A percentile compares a stretch with the other conserved stretches of the same genome.
phyloP scores from a whole-genome alignment of 1,140 invertebrate genomes.

The Heliconius nattereri region DNA sequence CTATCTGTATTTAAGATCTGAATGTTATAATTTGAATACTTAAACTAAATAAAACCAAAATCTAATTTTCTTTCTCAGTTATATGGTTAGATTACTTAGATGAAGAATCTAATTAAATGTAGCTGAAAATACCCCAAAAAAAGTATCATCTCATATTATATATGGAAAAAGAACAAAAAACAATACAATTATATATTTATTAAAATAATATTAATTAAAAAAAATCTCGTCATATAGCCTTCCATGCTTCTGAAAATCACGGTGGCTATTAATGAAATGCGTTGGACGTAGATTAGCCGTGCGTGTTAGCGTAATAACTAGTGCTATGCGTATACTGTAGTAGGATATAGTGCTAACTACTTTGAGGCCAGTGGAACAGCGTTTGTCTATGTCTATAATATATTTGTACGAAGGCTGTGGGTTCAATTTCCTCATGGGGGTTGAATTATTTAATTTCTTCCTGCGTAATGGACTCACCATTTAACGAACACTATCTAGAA shows the following conservation, averaged over 20 bases:
- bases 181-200: too few relatives aligned
- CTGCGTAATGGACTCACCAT: too few relatives aligned
- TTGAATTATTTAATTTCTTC: not conserved
- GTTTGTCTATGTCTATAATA: not conserved
- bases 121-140: too few relatives aligned
- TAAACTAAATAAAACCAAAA: too few relatives aligned
- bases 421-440: not conserved
- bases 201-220: not conserved
- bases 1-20: too few relatives aligned
- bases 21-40: too few relatives aligned
- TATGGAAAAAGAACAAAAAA: too few relatives aligned
- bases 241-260: not conserved
- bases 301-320: conserved; percentile 10
- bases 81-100: too few relatives aligned
- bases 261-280: conserved; percentile 1
- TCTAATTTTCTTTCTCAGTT: too few relatives aligned
- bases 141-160: too few relatives aligned
- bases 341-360: not conserved
- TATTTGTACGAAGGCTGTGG: not conserved
- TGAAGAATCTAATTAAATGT: too few relatives aligned
- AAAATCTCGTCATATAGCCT: not conserved
- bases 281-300: conserved; percentile 8
- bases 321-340: not conserved
- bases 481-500: too few relatives aligned
- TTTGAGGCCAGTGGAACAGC: not conserved